Evolutionary conservation across 2,113 vertebrate genomes (phyloP).

Genomic region (Onychostoma macrolepis): DNA sequence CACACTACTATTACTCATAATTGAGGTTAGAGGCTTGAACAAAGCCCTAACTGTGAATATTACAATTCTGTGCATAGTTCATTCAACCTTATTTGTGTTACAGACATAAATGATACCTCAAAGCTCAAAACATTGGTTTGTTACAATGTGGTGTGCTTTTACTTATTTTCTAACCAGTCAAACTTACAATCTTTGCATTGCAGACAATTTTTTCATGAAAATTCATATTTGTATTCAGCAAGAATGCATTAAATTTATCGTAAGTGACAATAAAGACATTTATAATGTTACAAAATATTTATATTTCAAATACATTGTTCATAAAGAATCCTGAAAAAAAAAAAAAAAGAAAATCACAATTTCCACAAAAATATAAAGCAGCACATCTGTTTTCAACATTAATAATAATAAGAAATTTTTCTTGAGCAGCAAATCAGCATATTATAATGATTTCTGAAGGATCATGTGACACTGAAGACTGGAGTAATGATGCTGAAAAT

Average conservation of each 20-base stretch:
- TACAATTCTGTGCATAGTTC: background rate
- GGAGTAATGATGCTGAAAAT: background rate
- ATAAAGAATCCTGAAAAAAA: background rate
- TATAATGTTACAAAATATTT: background rate
- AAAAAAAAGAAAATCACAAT: background rate
- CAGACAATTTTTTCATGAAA: background rate
- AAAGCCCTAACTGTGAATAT: background rate
- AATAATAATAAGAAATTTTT: background rate
- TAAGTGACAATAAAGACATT: background rate
- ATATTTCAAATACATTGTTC: background rate
- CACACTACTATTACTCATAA: background rate
- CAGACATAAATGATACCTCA: background rate
- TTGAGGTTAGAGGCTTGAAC: background rate
- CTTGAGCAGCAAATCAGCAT: background rate
- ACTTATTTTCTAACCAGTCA: background rate
- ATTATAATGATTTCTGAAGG: background rate
- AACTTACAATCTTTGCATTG: background rate
- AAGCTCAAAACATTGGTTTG: background rate
- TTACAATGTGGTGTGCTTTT: background rate
- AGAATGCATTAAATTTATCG: background rate
- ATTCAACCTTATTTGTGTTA: background rate
- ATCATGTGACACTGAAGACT: slow-evolving; percentile 6
- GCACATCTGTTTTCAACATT: background rate
- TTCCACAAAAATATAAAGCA: background rate
- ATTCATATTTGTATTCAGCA: background rate